Percentiles rank a stretch among this genome's conserved stretches.
These are phyloP conservation scores for Neoscelio sp. DNA, from an alignment of 2,888 invertebrate genomes.

Conservation along the genomic window DNA sequence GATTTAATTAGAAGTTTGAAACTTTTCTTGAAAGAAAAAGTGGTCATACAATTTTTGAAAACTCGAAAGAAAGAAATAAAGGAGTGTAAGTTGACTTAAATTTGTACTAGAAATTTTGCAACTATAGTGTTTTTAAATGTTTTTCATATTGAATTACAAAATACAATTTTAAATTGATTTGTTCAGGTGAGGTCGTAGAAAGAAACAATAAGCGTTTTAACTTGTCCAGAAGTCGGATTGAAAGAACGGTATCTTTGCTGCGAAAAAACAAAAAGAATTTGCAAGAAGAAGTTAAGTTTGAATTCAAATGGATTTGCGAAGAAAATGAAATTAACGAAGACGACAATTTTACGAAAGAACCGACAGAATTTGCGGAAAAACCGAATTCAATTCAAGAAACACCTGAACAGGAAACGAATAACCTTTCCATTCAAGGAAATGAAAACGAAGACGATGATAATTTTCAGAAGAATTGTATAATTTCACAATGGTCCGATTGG, in stretches of 20 bases:
- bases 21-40: constrained; percentile 29
- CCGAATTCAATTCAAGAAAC: no score
- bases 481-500: constrained; percentile 42
- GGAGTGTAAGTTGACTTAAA: neutral
- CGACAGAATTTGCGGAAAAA: no score
- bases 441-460: constrained; percentile 2
- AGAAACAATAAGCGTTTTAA: neutral
- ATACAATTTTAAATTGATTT: neutral
- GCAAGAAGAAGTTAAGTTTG: no score
- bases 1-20: constrained; percentile 25
- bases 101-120: no score
- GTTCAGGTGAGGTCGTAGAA: neutral
- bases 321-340: no score
- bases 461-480: no score
- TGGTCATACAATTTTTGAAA: constrained; percentile 36
- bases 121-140: no score
- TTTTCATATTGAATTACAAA: constrained; percentile 2
- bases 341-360: no score
- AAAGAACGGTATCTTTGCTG: no score
- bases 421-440: no score
- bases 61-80: neutral
- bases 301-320: constrained; percentile 4
- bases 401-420: no score
- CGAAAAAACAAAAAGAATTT: no score
- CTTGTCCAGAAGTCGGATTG: neutral